Evolutionary conservation across 1,140 invertebrate species (phyloP).

Genomic region (Phymorhynchus buccinoides): DNA sequence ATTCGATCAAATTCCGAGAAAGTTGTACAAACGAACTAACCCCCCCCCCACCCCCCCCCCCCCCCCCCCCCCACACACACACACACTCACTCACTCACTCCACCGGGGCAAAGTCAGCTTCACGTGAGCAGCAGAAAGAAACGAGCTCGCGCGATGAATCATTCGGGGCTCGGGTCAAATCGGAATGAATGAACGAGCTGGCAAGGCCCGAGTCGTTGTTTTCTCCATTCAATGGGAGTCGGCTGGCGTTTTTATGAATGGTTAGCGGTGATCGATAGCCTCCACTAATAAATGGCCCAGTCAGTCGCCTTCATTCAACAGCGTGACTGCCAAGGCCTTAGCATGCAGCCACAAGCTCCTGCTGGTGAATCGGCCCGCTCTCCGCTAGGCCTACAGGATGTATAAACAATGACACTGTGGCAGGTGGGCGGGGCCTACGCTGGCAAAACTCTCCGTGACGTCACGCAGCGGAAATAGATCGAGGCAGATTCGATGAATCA

Average conservation of each 20-base stretch:
- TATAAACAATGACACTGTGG: slow-evolving; percentile 41
- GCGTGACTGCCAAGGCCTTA: slow-evolving; percentile 8
- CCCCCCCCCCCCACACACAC: no score
- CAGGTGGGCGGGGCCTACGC: slow-evolving; percentile 5
- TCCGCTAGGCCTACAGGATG: slow-evolving; percentile 8
- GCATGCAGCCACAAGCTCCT: no score
- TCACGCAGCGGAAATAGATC: neutral
- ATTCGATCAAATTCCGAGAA: no score
- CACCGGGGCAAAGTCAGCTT: neutral
- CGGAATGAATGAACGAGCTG: no score
- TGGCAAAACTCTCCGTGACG: neutral
- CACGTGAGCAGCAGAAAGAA: neutral
- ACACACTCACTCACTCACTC: no score
- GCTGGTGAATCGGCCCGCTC: slow-evolving; percentile 34
- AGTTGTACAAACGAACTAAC: neutral
- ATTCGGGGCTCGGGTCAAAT: no score
- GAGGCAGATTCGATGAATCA: neutral
- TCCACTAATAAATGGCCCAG: slow-evolving; percentile 33
- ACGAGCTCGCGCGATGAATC: neutral
- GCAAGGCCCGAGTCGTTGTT: neutral
- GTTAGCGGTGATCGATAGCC: slow-evolving; percentile 30
- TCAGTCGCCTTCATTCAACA: slow-evolving; percentile 25
- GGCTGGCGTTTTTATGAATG: slow-evolving; percentile 35
- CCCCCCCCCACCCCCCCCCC: no score
- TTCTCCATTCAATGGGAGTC: neutral